These are phyloP conservation scores for Sphaeridia pumilis DNA, from an alignment of 2,888 invertebrate genomes.

Conservation along the genomic window DNA sequence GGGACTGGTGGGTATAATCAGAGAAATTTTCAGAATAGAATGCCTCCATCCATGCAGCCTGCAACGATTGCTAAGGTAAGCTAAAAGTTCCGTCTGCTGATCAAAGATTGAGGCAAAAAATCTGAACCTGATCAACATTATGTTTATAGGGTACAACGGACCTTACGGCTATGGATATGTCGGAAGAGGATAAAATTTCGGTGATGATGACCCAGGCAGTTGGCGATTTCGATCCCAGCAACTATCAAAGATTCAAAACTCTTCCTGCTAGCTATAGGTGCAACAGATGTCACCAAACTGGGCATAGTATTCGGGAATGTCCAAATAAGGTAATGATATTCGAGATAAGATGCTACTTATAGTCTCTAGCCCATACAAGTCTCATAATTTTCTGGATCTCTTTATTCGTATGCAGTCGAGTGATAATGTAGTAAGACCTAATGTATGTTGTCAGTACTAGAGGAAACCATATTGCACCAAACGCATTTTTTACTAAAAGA, in stretches of 20 bases:
- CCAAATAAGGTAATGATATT: constrained; percentile 49
- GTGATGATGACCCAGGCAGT: constrained; percentile 97
- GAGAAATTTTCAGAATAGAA: constrained; percentile 17
- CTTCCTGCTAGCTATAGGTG: constrained; percentile 89
- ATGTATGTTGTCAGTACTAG: too few relatives aligned
- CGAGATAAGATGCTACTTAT: too few relatives aligned
- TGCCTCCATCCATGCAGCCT: constrained; percentile 15
- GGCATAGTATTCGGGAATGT: constrained; percentile 97
- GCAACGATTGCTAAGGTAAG: constrained; percentile 26
- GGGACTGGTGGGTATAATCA: constrained; percentile 15
- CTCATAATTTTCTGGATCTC: background rate
- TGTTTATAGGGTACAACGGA: constrained; percentile 54
- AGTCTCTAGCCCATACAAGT: too few relatives aligned
- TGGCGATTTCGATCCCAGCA: constrained; percentile 91
- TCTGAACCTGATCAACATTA: background rate
- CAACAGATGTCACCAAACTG: constrained; percentile 84
- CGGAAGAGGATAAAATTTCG: constrained; percentile 94
- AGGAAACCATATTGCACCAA: background rate
- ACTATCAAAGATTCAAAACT: constrained; percentile 69
- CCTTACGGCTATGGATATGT: constrained; percentile 75
- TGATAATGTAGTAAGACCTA: too few relatives aligned
- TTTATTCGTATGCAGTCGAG: too few relatives aligned
- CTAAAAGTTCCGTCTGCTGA: too few relatives aligned
- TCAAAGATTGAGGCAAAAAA: background rate
- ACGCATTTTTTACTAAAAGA: background rate